A percentile compares a stretch with the other conserved stretches of the same genome.
Evolutionary conservation across 2,113 vertebrate genomes (phyloP).

Genomic region (Nycticryphes semicollaris): DNA sequence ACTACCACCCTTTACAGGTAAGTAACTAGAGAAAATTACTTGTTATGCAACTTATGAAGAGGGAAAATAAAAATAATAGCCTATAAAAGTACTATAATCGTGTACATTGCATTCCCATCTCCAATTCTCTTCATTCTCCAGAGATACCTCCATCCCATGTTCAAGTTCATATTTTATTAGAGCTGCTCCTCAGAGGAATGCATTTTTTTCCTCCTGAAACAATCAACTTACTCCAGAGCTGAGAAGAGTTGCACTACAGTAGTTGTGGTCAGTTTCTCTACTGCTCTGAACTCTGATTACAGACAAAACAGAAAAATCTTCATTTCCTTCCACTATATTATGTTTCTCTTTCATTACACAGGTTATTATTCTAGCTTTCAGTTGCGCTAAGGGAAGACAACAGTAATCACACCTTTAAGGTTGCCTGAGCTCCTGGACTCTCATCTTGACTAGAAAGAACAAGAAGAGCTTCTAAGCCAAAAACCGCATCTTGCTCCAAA

Average conservation of each 20-base stretch:
- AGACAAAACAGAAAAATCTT: neutral
- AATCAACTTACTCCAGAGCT: neutral
- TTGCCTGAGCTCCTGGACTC: constrained; percentile 84
- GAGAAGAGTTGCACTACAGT: neutral
- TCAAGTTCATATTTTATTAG: neutral
- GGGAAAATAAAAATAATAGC: neutral
- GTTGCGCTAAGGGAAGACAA: neutral
- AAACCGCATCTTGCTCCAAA: constrained; percentile 94
- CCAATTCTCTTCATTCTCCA: neutral
- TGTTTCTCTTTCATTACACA: neutral
- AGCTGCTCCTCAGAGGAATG: neutral
- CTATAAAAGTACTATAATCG: neutral
- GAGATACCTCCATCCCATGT: neutral
- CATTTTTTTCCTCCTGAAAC: neutral
- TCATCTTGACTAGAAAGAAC: constrained; percentile 93
- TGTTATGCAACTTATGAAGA: neutral
- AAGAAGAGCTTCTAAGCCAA: constrained; percentile 91
- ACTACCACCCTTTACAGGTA: neutral
- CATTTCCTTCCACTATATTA: neutral
- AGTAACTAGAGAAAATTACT: neutral
- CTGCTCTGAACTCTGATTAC: neutral
- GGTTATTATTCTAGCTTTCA: neutral
- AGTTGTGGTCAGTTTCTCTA: neutral
- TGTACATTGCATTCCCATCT: neutral
- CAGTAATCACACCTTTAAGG: constrained; percentile 85